These are phyloP conservation scores for Biston stratarius DNA, from an alignment of 2,888 invertebrate genomes.

Conservation along the genomic window DNA sequence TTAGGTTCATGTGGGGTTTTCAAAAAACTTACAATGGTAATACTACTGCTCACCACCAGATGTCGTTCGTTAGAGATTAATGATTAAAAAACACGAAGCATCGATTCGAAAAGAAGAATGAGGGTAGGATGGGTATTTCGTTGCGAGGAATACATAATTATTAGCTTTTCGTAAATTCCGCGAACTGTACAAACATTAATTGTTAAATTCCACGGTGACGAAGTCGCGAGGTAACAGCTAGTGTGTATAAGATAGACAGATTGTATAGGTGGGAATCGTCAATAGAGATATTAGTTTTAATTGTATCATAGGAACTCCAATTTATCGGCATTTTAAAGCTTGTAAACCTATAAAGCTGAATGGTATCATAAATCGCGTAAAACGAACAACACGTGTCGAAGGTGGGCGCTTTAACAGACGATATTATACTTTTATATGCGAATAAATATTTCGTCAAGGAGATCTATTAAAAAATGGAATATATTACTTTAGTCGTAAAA, in stretches of 20 bases:
- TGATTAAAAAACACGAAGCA: too few relatives aligned
- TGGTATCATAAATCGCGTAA: constrained; percentile 33
- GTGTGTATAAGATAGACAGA: not conserved
- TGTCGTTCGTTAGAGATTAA: too few relatives aligned
- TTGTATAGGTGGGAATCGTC: not conserved
- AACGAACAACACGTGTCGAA: constrained; percentile 21
- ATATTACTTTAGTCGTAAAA: not conserved
- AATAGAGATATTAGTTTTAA: constrained; percentile 4
- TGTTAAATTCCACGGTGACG: too few relatives aligned
- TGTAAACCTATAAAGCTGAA: constrained; percentile 28
- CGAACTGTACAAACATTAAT: too few relatives aligned
- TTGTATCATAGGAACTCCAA: constrained; percentile 10
- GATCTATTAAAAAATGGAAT: constrained; percentile 16
- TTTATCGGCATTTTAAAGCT: constrained; percentile 19
- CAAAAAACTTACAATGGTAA: too few relatives aligned
- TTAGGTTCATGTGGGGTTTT: too few relatives aligned
- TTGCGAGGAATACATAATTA: too few relatives aligned
- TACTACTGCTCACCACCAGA: too few relatives aligned
- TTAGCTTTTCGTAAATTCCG: too few relatives aligned
- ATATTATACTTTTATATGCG: constrained; percentile 28
- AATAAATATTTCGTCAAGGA: constrained; percentile 36
- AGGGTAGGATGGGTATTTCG: too few relatives aligned
- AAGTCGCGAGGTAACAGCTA: not conserved
- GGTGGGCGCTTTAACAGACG: constrained; percentile 37
- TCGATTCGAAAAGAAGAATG: too few relatives aligned